These are phyloP conservation scores for Fulica atra DNA, from an alignment of 2,113 vertebrate species.

Conservation along the genomic window DNA sequence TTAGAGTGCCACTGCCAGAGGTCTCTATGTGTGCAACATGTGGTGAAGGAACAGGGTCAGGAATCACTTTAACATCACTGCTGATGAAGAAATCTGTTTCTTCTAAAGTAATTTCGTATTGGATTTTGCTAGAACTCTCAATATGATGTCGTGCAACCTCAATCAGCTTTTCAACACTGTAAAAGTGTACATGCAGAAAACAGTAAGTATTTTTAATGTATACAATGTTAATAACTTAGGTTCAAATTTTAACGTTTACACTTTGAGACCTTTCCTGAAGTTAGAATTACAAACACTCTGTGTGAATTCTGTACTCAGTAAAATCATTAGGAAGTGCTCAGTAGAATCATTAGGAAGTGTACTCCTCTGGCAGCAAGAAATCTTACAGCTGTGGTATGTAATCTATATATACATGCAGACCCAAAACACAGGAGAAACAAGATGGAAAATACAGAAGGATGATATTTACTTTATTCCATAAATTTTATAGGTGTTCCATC, in stretches of 20 bases:
- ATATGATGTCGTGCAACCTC: slow-evolving; percentile 83
- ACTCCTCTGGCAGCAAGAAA: neutral
- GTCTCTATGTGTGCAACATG: slow-evolving; percentile 72
- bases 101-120: slow-evolving; percentile 80
- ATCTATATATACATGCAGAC: neutral
- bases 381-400: neutral
- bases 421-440: neutral
- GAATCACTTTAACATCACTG: slow-evolving; percentile 75
- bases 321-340: neutral
- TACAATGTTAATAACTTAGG: neutral
- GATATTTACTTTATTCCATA: neutral
- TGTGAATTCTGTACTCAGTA: neutral
- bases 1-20: slow-evolving; percentile 63
- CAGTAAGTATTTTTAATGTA: neutral
- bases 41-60: slow-evolving; percentile 51
- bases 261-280: neutral
- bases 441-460: neutral
- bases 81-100: slow-evolving; percentile 83
- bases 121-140: slow-evolving; percentile 80
- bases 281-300: neutral
- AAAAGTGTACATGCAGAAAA: slow-evolving; percentile 15
- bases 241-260: neutral
- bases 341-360: neutral
- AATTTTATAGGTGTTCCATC: neutral
- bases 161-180: slow-evolving; percentile 85